Conservation (phyloP, 1,140 invertebrate genomes). For the Acromyrmex echinatior region DNA sequence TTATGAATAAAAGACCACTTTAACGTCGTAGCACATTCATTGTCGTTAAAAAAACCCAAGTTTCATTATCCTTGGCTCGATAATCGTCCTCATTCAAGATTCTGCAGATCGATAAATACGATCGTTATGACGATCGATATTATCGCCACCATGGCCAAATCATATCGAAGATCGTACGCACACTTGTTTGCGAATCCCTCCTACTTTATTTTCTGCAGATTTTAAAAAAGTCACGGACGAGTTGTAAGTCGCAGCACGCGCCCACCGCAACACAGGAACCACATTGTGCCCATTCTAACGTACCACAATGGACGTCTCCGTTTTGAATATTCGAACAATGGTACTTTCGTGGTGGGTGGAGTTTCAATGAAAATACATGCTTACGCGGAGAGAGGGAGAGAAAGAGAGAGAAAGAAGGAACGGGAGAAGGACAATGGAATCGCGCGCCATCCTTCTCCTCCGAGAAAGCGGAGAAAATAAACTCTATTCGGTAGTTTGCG, state of each 20-base stretch:
- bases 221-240: constrained; percentile 75
- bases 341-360: constrained; percentile 76
- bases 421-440: constrained; percentile 78
- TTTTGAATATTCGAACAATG: constrained; percentile 82
- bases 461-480: constrained; percentile 55
- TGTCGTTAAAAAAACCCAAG: constrained; percentile 37
- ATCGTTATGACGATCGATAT: background rate
- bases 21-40: constrained; percentile 58
- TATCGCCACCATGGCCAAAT: background rate
- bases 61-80: constrained; percentile 36
- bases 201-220: constrained; percentile 68
- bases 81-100: constrained; percentile 32
- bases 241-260: constrained; percentile 77
- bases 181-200: constrained; percentile 41
- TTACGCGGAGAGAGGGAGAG: constrained; percentile 48
- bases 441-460: constrained; percentile 36
- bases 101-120: constrained; percentile 3
- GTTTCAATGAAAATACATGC: constrained; percentile 76
- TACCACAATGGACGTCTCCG: constrained; percentile 76
- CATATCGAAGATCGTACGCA: constrained; percentile 1
- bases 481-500: constrained; percentile 54
- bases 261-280: constrained; percentile 75
- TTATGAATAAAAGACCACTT: constrained; percentile 58
- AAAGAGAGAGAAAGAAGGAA: background rate
- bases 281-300: constrained; percentile 74